Conservation (phyloP, 2,888 invertebrate species). For the Gymnocheta viridis region DNA sequence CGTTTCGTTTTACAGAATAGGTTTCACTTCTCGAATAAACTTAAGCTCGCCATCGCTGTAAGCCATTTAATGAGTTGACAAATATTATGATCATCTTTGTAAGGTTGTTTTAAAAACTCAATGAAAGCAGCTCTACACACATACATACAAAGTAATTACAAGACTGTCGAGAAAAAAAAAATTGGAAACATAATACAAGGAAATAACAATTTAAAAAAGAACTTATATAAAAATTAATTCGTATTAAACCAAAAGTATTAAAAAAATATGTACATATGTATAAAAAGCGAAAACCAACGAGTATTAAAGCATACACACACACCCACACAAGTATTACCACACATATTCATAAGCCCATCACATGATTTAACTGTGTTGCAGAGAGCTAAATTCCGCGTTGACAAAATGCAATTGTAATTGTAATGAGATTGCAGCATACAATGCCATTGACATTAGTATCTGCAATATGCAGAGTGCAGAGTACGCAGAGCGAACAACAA, state of each 20-base stretch:
- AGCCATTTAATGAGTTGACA: background rate
- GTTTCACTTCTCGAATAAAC: too few species aligned
- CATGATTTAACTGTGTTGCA: conserved; percentile 55
- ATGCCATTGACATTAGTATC: conserved; percentile 63
- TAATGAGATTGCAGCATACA: conserved; percentile 56
- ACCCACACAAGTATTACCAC: too few species aligned
- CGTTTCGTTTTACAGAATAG: too few species aligned
- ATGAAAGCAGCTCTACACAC: background rate
- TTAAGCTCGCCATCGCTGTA: background rate
- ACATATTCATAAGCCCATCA: conserved; percentile 20
- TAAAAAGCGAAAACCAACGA: conserved; percentile 5
- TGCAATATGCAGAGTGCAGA: conserved; percentile 3
- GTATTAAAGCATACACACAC: background rate
- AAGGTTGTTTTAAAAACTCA: background rate
- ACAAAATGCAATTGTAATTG: conserved; percentile 64
- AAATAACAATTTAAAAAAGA: conserved; percentile 9
- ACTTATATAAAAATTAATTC: background rate
- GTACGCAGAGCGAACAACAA: background rate
- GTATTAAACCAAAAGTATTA: background rate
- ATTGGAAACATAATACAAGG: background rate
- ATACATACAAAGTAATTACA: background rate
- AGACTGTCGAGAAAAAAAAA: background rate
- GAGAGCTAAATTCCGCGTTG: conserved; percentile 52
- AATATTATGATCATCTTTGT: background rate
- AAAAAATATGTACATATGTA: too few species aligned